These are phyloP conservation scores for Botrylloides violaceus DNA, from an alignment of 23 tunicate genomes.

Conservation along the genomic window DNA sequence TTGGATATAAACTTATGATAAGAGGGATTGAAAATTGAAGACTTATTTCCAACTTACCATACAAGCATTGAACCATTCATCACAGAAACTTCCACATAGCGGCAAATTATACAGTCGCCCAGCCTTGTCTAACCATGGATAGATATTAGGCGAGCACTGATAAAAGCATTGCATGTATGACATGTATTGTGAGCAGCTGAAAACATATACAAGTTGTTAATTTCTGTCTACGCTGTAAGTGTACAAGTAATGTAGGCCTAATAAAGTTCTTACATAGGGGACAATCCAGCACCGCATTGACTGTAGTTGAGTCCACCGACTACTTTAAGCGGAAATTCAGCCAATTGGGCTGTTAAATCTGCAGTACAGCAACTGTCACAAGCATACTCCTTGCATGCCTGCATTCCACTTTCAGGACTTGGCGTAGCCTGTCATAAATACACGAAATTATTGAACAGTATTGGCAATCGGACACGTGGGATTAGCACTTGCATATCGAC, in stretches of 20 bases:
- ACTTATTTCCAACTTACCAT: no score
- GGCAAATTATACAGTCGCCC: background rate
- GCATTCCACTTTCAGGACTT: background rate
- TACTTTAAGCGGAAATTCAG: background rate
- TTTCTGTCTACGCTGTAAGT: no score
- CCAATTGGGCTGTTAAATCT: background rate
- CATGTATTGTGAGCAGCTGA: background rate
- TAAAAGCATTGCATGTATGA: background rate
- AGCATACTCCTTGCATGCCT: background rate
- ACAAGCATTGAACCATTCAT: background rate
- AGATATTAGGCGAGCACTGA: background rate
- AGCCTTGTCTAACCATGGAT: background rate
- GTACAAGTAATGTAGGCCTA: no score
- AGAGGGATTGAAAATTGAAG: no score
- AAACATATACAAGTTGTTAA: no score
- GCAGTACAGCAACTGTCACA: background rate
- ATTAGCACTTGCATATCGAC: no score
- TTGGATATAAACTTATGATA: no score
- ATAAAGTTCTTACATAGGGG: background rate
- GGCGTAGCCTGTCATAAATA: background rate
- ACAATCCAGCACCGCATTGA: slow-evolving; percentile 4
- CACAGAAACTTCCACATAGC: background rate
- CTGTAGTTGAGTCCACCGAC: background rate
- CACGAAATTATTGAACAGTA: no score
- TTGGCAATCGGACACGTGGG: no score